Conservation (phyloP, 2,888 invertebrate species). For the Antheraea assamensis region DNA sequence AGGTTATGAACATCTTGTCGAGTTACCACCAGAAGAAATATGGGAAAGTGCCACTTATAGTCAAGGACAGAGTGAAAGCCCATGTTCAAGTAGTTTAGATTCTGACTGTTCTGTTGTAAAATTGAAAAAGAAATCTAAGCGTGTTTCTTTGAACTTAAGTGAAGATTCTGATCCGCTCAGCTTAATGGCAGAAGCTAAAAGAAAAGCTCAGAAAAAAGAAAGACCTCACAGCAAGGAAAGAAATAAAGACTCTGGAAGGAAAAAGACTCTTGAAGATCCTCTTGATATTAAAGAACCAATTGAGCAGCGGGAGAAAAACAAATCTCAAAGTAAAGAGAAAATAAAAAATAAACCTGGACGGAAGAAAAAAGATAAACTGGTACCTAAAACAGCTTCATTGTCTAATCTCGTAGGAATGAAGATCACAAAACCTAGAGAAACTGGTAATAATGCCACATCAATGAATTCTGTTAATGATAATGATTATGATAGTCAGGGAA, state of each 20-base stretch:
- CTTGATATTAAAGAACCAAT: constrained; percentile 24
- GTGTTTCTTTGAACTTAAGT: constrained; percentile 33
- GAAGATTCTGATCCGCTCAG: constrained; percentile 65
- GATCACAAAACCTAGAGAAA: constrained; percentile 40
- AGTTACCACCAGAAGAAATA: constrained; percentile 61
- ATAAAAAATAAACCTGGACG: constrained; percentile 33
- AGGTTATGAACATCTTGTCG: constrained; percentile 77
- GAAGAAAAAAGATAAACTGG: constrained; percentile 39
- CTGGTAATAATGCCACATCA: constrained; percentile 25
- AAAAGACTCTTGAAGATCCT: constrained; percentile 35
- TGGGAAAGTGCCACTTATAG: constrained; percentile 47
- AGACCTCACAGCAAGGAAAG: constrained; percentile 62
- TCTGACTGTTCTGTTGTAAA: constrained; percentile 30
- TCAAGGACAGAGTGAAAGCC: constrained; percentile 15
- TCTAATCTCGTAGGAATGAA: constrained; percentile 63
- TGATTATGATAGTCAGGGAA: constrained; percentile 61
- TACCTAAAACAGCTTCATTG: constrained; percentile 39
- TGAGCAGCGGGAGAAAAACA: constrained; percentile 34
- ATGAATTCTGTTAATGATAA: constrained; percentile 44
- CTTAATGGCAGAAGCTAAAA: constrained; percentile 47
- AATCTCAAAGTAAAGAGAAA: constrained; percentile 37
- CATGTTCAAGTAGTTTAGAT: constrained; percentile 39
- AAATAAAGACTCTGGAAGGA: constrained; percentile 50
- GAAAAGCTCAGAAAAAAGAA: constrained; percentile 56
- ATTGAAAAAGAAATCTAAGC: constrained; percentile 52